Evolutionary conservation across 1,140 invertebrate genomes (phyloP).

Genomic region (Danaus melanippus): DNA sequence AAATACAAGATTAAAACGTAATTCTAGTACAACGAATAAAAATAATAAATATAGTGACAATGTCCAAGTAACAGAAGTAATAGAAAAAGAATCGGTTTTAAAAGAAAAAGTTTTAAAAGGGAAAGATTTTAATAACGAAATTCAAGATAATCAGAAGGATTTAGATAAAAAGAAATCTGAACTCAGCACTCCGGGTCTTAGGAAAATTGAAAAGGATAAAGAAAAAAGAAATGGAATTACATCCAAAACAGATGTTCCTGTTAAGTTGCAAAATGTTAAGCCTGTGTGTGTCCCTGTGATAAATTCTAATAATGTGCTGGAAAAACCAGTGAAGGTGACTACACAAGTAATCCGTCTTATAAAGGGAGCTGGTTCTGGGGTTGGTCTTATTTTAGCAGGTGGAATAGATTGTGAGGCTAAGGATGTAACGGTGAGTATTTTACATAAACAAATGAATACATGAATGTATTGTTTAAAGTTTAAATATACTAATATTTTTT

Average conservation of each 20-base stretch:
- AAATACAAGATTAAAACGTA: conserved; percentile 62
- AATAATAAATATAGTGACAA: conserved; percentile 42
- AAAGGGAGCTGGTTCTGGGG: conserved; percentile 77
- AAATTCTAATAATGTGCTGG: not conserved
- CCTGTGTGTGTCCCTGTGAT: not conserved
- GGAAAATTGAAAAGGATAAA: conserved; percentile 12
- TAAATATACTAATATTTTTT: not conserved
- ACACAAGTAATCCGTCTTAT: conserved; percentile 49
- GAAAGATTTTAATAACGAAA: conserved; percentile 13
- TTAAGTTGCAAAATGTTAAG: conserved; percentile 5
- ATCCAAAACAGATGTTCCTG: conserved; percentile 6
- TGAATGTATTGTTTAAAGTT: too few species aligned
- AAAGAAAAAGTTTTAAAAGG: conserved; percentile 16
- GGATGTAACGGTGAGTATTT: conserved; percentile 84
- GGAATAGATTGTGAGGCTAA: conserved; percentile 92
- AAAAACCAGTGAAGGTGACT: conserved; percentile 11
- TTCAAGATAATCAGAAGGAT: not conserved
- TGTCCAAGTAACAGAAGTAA: conserved; percentile 33
- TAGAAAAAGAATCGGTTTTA: conserved; percentile 33
- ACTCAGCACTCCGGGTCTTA: not conserved
- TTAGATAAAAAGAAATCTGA: too few species aligned
- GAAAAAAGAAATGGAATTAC: conserved; percentile 18
- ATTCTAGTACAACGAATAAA: conserved; percentile 53
- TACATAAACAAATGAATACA: too few species aligned
- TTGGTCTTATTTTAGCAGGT: conserved; percentile 90